These are phyloP conservation scores for Morpho helenor DNA, from an alignment of 2,888 invertebrate species.

Conservation along the genomic window DNA sequence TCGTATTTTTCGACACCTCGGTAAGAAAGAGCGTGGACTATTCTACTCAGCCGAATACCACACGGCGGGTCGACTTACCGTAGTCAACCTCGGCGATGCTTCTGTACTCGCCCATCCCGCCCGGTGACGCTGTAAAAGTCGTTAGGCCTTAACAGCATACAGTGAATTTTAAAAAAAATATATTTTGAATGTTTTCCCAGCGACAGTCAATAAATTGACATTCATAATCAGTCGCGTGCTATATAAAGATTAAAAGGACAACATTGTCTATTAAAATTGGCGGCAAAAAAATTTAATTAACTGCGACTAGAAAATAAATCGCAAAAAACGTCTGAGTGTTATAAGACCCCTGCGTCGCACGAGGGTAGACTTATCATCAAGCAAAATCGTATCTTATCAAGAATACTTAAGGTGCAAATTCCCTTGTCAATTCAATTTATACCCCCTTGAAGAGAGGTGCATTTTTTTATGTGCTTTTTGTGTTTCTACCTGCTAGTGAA, in stretches of 20 bases:
- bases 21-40: too few species aligned
- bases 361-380: conserved; percentile 16
- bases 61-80: too few species aligned
- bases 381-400: conserved; percentile 19
- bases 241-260: conserved; percentile 1
- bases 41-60: too few species aligned
- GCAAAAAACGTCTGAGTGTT: conserved; percentile 55
- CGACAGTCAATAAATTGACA: too few species aligned
- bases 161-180: too few species aligned
- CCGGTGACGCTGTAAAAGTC: too few species aligned
- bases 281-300: conserved; percentile 52
- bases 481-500: conserved; percentile 53
- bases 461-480: conserved; percentile 47
- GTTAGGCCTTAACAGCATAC: too few species aligned
- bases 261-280: conserved; percentile 26
- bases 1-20: too few species aligned
- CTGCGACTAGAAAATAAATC: conserved; percentile 46
- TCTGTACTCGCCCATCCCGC: too few species aligned
- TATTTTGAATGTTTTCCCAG: too few species aligned
- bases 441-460: conserved; percentile 39
- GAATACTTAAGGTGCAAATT: conserved; percentile 27
- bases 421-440: conserved; percentile 27
- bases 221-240: conserved; percentile 17
- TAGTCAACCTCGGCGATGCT: too few species aligned
- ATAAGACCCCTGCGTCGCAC: conserved; percentile 62